phyloP scores from a whole-genome alignment of 2,113 vertebrate species.

The Pterophyllum scalare region DNA sequence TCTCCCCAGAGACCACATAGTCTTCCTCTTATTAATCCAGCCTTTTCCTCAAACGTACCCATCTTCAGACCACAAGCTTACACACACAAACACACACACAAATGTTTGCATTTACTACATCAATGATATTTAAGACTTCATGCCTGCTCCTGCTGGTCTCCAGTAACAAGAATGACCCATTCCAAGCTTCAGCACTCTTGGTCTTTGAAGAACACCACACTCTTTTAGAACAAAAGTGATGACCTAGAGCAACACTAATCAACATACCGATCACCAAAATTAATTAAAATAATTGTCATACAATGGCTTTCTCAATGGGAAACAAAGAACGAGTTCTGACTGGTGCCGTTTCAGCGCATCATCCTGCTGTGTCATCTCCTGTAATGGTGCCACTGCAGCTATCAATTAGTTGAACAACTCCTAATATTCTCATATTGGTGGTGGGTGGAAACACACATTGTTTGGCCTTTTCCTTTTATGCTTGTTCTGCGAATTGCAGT shows the following conservation, averaged over 20 bases:
- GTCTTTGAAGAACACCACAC: not conserved
- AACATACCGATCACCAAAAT: no score
- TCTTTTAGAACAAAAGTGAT: not conserved
- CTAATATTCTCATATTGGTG: no score
- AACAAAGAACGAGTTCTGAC: not conserved
- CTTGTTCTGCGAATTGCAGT: not conserved
- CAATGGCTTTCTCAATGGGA: no score
- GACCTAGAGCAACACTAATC: no score
- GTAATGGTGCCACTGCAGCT: not conserved
- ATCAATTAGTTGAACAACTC: no score
- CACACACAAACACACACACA: not conserved
- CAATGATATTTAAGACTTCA: not conserved
- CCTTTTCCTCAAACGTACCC: constrained; percentile 26
- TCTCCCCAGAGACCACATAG: constrained; percentile 60
- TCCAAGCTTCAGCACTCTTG: not conserved
- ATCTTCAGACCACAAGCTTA: constrained; percentile 26
- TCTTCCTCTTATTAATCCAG: constrained; percentile 51
- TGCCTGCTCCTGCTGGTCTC: not conserved
- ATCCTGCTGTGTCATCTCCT: not conserved
- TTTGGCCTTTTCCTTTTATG: not conserved
- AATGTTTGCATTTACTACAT: not conserved
- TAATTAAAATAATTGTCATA: no score
- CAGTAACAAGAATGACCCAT: not conserved
- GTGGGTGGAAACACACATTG: not conserved
- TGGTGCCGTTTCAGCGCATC: not conserved